phyloP scores from a whole-genome alignment of 2,113 vertebrate genomes.

The Notiomystis cincta region DNA sequence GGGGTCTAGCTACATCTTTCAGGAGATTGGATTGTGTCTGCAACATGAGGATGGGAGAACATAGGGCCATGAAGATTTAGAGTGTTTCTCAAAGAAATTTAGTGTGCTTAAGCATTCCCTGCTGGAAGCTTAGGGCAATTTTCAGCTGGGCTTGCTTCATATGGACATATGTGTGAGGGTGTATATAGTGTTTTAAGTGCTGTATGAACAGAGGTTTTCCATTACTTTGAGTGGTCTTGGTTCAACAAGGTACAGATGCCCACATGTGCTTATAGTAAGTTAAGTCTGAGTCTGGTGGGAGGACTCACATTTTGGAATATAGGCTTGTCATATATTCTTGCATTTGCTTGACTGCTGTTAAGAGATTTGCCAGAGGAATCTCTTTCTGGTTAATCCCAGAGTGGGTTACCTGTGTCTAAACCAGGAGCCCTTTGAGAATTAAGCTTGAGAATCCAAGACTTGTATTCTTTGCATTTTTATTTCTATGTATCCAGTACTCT shows the following conservation, averaged over 20 bases:
- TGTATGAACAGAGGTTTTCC: background rate
- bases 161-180: background rate
- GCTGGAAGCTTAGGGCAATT: background rate
- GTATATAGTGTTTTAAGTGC: background rate
- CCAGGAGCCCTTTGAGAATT: background rate
- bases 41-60: background rate
- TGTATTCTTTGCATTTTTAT: background rate
- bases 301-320: background rate
- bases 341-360: background rate
- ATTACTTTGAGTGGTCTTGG: background rate
- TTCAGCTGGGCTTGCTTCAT: background rate
- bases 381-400: background rate
- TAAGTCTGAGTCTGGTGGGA: background rate
- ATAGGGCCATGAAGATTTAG: background rate
- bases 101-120: background rate
- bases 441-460: background rate
- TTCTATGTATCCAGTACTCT: background rate
- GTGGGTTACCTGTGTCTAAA: background rate
- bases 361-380: background rate
- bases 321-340: background rate
- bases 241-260: background rate
- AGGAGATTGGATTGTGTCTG: background rate
- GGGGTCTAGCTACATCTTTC: background rate
- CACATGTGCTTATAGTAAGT: background rate
- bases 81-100: background rate